Evolutionary conservation across 1,140 invertebrate genomes (phyloP).

Genomic region (Macrobrachium nipponense): DNA sequence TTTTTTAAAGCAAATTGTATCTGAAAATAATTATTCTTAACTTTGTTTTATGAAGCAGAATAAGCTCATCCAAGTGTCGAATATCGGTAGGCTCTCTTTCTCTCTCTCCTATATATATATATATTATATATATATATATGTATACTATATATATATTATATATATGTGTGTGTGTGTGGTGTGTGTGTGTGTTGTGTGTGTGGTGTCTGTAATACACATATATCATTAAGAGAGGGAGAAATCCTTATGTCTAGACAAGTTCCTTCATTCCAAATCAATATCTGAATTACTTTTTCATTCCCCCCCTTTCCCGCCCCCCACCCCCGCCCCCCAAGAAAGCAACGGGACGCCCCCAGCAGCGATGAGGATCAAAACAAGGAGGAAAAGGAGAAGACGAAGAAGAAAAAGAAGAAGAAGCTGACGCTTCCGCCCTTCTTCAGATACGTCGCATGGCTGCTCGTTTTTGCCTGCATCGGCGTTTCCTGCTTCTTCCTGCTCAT

Average conservation of each 20-base stretch:
- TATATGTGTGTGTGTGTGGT: too few species aligned
- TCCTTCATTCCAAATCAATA: neutral
- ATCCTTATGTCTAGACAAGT: too few species aligned
- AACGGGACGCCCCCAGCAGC: neutral
- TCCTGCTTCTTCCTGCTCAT: slow-evolving; percentile 70
- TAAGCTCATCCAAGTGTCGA: too few species aligned
- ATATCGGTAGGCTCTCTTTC: too few species aligned
- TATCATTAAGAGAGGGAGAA: too few species aligned
- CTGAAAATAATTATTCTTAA: too few species aligned
- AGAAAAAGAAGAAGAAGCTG: slow-evolving; percentile 58
- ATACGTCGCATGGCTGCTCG: slow-evolving; percentile 70
- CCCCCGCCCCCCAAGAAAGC: too few species aligned
- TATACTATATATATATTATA: neutral
- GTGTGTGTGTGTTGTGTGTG: too few species aligned
- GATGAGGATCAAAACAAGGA: neutral
- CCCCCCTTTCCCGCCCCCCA: too few species aligned
- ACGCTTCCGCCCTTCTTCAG: slow-evolving; percentile 57
- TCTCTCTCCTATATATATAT: neutral
- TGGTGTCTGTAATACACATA: too few species aligned
- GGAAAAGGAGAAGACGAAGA: neutral
- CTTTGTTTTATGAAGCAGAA: too few species aligned
- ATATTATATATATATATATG: slow-evolving; percentile 6
- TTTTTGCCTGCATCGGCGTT: slow-evolving; percentile 67
- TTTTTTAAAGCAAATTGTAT: too few species aligned
- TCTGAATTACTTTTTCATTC: neutral